Percentiles rank a stretch among this genome's conserved stretches.
phyloP scores from a whole-genome alignment of 2,888 invertebrate species.

The Leucozona laternaria region DNA sequence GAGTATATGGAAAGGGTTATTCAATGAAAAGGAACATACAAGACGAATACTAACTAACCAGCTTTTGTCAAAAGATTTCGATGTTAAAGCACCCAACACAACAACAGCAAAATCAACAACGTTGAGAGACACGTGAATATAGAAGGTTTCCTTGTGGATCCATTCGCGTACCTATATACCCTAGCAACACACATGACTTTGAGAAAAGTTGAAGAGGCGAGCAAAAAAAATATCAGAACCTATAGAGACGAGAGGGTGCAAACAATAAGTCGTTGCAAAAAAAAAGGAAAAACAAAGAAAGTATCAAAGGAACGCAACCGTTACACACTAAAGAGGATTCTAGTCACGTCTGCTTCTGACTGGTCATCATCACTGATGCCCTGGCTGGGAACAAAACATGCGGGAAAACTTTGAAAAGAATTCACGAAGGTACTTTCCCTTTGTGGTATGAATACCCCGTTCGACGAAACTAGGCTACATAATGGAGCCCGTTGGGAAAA shows the following conservation, averaged over 20 bases:
- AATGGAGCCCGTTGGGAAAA: neutral
- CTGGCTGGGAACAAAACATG: conserved; percentile 42
- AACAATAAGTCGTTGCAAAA: conserved; percentile 14
- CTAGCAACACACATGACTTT: conserved; percentile 49
- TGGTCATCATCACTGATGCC: conserved; percentile 19
- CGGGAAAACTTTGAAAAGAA: conserved; percentile 34
- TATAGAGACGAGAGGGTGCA: conserved; percentile 1
- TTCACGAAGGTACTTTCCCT: conserved; percentile 4
- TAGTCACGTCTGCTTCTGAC: conserved; percentile 54
- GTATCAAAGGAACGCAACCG: conserved; percentile 15
- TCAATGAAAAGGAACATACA: conserved; percentile 63
- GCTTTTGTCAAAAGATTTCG: conserved; percentile 62
- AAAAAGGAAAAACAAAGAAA: neutral
- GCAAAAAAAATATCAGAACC: neutral
- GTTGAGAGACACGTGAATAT: conserved; percentile 23
- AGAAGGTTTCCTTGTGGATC: neutral
- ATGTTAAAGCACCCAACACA: conserved; percentile 26
- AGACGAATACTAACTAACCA: conserved; percentile 61
- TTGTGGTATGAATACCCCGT: conserved; percentile 6
- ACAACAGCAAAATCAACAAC: neutral
- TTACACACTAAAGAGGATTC: conserved; percentile 43
- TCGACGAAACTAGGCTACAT: neutral
- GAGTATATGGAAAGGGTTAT: conserved; percentile 12
- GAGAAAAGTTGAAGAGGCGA: conserved; percentile 28
- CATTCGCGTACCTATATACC: neutral